Evolutionary conservation across 2,113 vertebrate genomes (phyloP).

Genomic region (Drymodes brunneopygia): DNA sequence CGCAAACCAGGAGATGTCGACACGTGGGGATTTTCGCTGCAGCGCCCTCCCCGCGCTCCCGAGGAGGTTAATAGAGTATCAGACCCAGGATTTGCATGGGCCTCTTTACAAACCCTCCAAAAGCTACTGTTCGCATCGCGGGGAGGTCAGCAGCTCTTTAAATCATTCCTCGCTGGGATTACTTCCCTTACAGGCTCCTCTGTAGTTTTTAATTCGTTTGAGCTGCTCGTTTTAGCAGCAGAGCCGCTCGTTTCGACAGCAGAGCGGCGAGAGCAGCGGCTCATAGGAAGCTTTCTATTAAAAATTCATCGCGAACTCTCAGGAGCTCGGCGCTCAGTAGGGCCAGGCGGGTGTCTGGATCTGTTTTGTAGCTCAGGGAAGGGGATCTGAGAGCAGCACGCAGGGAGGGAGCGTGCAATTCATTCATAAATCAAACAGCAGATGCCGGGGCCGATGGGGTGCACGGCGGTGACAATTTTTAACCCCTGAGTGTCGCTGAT

Average conservation of each 20-base stretch:
- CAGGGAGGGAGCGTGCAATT: constrained; percentile 37
- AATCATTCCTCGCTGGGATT: constrained; percentile 16
- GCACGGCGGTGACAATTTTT: not conserved
- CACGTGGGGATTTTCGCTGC: not conserved
- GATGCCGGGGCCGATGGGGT: constrained; percentile 6
- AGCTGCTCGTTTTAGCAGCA: constrained; percentile 33
- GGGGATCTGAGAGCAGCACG: constrained; percentile 50
- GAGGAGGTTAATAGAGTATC: not conserved
- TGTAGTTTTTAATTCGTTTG: constrained; percentile 42
- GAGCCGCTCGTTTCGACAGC: not conserved
- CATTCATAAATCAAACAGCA: constrained; percentile 39
- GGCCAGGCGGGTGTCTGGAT: constrained; percentile 40
- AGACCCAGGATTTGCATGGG: not conserved
- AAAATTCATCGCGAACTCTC: constrained; percentile 59
- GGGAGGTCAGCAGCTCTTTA: constrained; percentile 45
- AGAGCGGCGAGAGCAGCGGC: not conserved
- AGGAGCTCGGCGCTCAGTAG: constrained; percentile 12
- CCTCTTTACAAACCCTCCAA: not conserved
- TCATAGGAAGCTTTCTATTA: constrained; percentile 67
- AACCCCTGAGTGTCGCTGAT: constrained; percentile 5
- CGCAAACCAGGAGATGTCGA: not conserved
- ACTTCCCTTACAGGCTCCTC: constrained; percentile 3
- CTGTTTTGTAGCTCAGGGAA: constrained; percentile 14
- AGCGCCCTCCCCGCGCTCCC: not conserved
- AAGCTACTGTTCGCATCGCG: not conserved